Evolutionary conservation across 2,888 invertebrate genomes (phyloP).

Genomic region (Diogma glabrata): DNA sequence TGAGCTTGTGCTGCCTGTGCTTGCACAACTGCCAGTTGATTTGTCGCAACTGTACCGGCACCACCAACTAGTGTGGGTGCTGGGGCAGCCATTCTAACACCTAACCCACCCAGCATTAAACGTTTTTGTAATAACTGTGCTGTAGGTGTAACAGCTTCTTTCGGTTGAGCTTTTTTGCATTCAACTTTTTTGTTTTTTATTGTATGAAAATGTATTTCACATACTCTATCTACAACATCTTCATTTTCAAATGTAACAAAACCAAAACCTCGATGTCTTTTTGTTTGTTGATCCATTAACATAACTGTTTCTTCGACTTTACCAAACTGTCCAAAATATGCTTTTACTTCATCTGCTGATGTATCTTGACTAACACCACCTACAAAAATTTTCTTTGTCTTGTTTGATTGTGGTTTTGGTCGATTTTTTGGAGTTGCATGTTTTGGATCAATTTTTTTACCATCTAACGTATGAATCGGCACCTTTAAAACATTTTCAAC

Average conservation of each 20-base stretch:
- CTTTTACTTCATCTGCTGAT: slow-evolving; percentile 79
- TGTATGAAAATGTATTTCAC: slow-evolving; percentile 86
- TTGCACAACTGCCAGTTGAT: slow-evolving; percentile 47
- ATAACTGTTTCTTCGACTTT: slow-evolving; percentile 85
- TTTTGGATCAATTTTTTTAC: slow-evolving; percentile 89
- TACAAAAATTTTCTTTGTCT: slow-evolving; percentile 86
- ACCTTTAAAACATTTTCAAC: slow-evolving; percentile 86
- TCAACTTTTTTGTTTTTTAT: slow-evolving; percentile 86
- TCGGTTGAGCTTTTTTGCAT: slow-evolving; percentile 86
- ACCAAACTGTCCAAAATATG: slow-evolving; percentile 82
- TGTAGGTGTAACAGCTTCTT: slow-evolving; percentile 70
- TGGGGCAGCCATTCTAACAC: slow-evolving; percentile 51
- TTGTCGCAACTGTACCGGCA: slow-evolving; percentile 39
- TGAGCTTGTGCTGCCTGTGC: slow-evolving; percentile 38
- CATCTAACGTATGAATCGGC: slow-evolving; percentile 81
- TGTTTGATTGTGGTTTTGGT: slow-evolving; percentile 63
- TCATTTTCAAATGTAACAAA: slow-evolving; percentile 88
- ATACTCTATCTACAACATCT: slow-evolving; percentile 84
- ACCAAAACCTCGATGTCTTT: slow-evolving; percentile 81
- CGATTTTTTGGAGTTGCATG: slow-evolving; percentile 87
- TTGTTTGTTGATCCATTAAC: slow-evolving; percentile 90
- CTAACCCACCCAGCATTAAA: slow-evolving; percentile 58
- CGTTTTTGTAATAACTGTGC: slow-evolving; percentile 56
- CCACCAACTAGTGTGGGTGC: slow-evolving; percentile 34
- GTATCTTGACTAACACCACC: slow-evolving; percentile 89